Evolutionary conservation across 2,888 invertebrate species (phyloP).

Genomic region (Philopedon plagiatum): DNA sequence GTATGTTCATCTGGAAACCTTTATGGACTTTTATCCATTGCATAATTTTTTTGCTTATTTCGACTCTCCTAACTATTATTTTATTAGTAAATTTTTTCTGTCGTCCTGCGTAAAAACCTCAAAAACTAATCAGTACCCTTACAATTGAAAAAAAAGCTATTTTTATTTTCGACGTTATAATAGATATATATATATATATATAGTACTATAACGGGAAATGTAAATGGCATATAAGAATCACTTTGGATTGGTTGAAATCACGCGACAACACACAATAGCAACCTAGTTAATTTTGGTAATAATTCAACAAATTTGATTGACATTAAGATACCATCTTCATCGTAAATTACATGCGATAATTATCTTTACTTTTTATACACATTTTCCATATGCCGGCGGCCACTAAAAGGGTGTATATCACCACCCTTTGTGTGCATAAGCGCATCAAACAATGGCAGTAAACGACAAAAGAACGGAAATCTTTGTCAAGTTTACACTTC

Average conservation of each 20-base stretch:
- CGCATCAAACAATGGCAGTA: conserved; percentile 38
- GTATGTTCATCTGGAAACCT: too few species aligned
- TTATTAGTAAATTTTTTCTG: too few species aligned
- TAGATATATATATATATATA: too few species aligned
- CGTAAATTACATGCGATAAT: conserved; percentile 16
- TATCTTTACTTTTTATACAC: conserved; percentile 18
- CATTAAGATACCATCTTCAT: conserved; percentile 54
- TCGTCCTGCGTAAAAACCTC: too few species aligned
- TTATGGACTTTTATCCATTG: too few species aligned
- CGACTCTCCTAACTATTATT: too few species aligned
- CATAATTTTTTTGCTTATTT: too few species aligned
- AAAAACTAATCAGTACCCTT: too few species aligned
- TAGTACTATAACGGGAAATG: too few species aligned
- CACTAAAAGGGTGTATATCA: conserved; percentile 40
- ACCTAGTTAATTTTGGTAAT: conserved; percentile 54
- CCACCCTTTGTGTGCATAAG: conserved; percentile 29
- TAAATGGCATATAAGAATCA: not conserved
- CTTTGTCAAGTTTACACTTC: conserved; percentile 44
- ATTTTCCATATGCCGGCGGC: conserved; percentile 32
- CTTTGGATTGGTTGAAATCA: not conserved
- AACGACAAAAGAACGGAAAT: conserved; percentile 42
- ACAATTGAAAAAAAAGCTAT: too few species aligned
- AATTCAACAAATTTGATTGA: conserved; percentile 57
- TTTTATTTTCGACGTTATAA: too few species aligned
- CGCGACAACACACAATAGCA: conserved; percentile 7